A percentile compares a stretch with the other conserved stretches of the same genome.
Evolutionary conservation across 2,888 invertebrate species (phyloP).

Genomic region (Tinea pellionella): DNA sequence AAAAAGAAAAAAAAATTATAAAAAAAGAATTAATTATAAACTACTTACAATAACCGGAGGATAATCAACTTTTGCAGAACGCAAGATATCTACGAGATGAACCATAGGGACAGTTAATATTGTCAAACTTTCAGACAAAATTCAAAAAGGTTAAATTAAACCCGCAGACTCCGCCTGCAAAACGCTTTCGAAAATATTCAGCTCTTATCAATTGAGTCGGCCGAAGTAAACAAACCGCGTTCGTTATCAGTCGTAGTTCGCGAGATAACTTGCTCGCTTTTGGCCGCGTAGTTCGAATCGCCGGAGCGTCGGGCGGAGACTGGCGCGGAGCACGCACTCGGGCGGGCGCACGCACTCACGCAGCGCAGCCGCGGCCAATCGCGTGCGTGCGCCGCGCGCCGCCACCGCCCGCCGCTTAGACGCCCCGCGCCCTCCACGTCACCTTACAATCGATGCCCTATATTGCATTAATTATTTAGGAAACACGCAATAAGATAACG

Average conservation of each 20-base stretch:
- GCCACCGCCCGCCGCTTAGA: conserved; percentile 44
- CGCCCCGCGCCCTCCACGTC: conserved; percentile 52
- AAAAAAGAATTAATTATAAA: conserved; percentile 24
- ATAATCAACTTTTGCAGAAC: conserved; percentile 83
- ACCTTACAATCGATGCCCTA: conserved; percentile 70
- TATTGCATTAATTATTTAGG: conserved; percentile 72
- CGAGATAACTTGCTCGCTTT: conserved; percentile 30
- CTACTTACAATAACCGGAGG: conserved; percentile 80
- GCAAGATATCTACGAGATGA: conserved; percentile 84
- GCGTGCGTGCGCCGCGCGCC: conserved; percentile 68
- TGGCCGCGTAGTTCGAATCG: conserved; percentile 17
- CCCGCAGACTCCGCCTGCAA: neutral
- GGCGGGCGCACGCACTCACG: conserved; percentile 64
- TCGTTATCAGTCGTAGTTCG: conserved; percentile 37
- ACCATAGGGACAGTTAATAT: conserved; percentile 78
- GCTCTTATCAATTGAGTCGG: conserved; percentile 3
- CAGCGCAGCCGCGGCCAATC: conserved; percentile 58
- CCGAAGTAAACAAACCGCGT: conserved; percentile 2
- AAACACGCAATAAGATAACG: conserved; percentile 71
- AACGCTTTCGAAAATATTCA: neutral
- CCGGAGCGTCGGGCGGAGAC: conserved; percentile 39
- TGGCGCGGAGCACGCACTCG: conserved; percentile 41
- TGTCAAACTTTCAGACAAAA: conserved; percentile 10
- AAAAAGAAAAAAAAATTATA: neutral
- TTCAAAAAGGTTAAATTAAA: conserved; percentile 6